Conservation (phyloP, 2,888 invertebrate genomes). For the Cyaniris semiargus region DNA sequence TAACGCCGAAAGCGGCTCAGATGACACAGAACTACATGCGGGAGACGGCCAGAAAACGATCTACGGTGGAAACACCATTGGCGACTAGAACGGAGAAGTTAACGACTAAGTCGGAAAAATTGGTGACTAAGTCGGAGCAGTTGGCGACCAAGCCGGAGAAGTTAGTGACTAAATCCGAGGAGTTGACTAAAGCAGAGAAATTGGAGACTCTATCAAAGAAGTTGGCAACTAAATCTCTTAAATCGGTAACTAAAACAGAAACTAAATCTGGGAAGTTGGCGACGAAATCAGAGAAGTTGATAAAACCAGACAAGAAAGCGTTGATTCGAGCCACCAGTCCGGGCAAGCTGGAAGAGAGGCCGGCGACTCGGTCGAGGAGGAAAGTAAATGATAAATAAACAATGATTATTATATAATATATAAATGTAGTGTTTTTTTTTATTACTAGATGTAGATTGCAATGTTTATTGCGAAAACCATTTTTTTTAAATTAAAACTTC, state of each 20-base stretch:
- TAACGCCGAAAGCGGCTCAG: constrained; percentile 48
- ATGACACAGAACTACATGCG: constrained; percentile 30
- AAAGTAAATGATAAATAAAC: constrained; percentile 40
- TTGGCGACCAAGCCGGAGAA: background rate
- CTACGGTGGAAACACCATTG: background rate
- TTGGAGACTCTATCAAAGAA: background rate
- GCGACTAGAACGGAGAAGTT: background rate
- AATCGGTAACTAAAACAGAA: background rate
- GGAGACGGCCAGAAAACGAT: constrained; percentile 12
- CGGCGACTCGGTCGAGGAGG: constrained; percentile 45
- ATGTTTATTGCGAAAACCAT: too few relatives aligned
- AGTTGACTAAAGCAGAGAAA: background rate
- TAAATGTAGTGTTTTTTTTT: background rate
- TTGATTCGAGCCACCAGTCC: constrained; percentile 61
- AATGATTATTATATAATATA: constrained; percentile 13
- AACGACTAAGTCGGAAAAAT: background rate
- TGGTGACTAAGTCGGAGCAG: background rate
- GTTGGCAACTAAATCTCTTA: background rate
- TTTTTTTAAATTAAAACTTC: too few relatives aligned
- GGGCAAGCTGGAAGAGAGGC: constrained; percentile 52
- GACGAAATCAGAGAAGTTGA: constrained; percentile 31
- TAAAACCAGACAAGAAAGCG: constrained; percentile 44
- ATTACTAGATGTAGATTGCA: background rate
- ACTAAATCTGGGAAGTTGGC: background rate
- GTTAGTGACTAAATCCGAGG: background rate